Evolutionary conservation across 2,113 vertebrate genomes (phyloP).

Genomic region (Tychaedon coryphoeus): DNA sequence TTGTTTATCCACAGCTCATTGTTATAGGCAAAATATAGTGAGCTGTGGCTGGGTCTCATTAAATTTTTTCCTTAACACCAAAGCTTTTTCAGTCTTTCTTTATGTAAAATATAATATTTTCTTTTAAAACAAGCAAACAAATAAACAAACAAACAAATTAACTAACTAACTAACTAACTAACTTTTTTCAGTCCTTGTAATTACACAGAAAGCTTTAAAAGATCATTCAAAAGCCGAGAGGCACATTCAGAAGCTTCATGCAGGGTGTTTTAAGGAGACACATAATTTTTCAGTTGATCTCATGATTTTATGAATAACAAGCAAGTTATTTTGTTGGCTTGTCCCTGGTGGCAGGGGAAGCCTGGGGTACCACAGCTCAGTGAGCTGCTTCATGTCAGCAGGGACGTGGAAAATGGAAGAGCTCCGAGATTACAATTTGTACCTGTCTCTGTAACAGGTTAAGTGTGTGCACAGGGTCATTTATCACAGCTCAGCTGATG

Average conservation of each 20-base stretch:
- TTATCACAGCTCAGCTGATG: conserved; percentile 24
- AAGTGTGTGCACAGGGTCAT: background rate
- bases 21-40: background rate
- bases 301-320: background rate
- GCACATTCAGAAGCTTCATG: background rate
- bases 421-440: background rate
- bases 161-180: too few species aligned
- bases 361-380: background rate
- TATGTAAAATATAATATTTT: background rate
- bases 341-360: background rate
- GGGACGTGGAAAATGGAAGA: background rate
- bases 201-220: background rate
- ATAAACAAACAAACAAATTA: too few species aligned
- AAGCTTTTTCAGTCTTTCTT: background rate
- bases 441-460: conserved; percentile 19
- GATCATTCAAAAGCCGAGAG: background rate
- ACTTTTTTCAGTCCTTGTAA: background rate
- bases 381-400: background rate
- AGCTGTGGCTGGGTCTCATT: background rate
- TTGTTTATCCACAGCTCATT: background rate
- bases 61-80: background rate
- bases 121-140: background rate
- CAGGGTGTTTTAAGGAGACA: background rate
- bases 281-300: background rate
- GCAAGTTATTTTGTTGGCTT: background rate